Evolutionary conservation across 2,888 invertebrate species (phyloP).

Genomic region (Gryllus longicercus): DNA sequence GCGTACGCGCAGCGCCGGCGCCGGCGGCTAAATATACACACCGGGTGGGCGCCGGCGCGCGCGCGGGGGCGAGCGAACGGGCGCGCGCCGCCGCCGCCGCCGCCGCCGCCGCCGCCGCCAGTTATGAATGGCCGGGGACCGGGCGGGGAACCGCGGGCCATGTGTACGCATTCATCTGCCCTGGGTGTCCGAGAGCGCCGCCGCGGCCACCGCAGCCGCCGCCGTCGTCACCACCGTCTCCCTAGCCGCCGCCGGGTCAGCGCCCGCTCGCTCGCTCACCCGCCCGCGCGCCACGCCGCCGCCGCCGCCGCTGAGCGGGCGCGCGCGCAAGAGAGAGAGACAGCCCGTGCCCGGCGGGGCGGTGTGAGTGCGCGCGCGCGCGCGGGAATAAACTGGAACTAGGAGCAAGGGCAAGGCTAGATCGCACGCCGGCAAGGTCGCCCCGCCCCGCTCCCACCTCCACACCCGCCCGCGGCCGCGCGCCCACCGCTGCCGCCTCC

Average conservation of each 20-base stretch:
- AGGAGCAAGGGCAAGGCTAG: conserved; percentile 11
- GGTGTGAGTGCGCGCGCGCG: background rate
- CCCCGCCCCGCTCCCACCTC: background rate
- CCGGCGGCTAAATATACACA: conserved; percentile 6
- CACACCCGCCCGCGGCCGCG: background rate
- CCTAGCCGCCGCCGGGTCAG: background rate
- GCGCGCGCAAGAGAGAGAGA: background rate
- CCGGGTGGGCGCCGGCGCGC: background rate
- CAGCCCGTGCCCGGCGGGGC: background rate
- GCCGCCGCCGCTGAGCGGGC: background rate
- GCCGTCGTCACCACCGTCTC: background rate
- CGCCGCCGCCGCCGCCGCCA: background rate
- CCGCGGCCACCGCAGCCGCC: background rate
- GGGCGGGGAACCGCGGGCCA: background rate
- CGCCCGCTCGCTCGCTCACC: background rate
- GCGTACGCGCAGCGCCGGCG: background rate
- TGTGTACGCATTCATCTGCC: conserved; percentile 17
- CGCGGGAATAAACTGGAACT: conserved; percentile 17
- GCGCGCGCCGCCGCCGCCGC: no score
- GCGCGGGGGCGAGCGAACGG: background rate
- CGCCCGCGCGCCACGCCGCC: background rate
- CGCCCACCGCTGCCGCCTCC: background rate
- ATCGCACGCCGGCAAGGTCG: background rate
- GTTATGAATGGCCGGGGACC: conserved; percentile 17
- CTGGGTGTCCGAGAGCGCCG: background rate